Conservation (phyloP, 1,140 invertebrate genomes). For the Lethrus apterus region DNA sequence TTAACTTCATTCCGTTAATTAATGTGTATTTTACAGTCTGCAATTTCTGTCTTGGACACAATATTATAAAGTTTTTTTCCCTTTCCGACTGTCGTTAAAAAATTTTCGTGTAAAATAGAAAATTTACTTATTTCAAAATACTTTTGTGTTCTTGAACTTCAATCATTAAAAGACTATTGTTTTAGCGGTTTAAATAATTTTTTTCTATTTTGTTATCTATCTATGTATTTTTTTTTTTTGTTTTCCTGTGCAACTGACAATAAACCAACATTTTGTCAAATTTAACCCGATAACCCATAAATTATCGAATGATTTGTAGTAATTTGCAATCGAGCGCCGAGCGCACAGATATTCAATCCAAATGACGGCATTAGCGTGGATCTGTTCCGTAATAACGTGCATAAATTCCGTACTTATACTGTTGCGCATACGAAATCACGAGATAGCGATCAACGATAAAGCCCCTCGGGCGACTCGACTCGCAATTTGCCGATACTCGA, state of each 20-base stretch:
- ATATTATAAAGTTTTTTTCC: too few relatives aligned
- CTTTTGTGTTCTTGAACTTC: too few relatives aligned
- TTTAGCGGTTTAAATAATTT: too few relatives aligned
- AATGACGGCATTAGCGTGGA: constrained; percentile 27
- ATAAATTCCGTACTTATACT: constrained; percentile 23
- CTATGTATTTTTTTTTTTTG: too few relatives aligned
- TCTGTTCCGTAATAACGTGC: constrained; percentile 23
- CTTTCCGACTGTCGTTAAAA: too few relatives aligned
- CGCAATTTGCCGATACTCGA: constrained; percentile 18
- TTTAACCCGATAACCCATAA: constrained; percentile 12
- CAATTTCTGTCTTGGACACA: too few relatives aligned
- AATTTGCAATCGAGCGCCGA: constrained; percentile 6
- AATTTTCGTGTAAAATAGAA: too few relatives aligned
- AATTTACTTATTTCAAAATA: too few relatives aligned
- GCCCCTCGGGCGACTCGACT: constrained; percentile 12
- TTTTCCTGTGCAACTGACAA: background rate
- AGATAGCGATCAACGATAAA: constrained; percentile 23
- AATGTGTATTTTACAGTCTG: too few relatives aligned
- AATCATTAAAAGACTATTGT: too few relatives aligned
- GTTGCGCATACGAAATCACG: constrained; percentile 22
- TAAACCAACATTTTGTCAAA: background rate
- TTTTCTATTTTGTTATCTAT: too few relatives aligned
- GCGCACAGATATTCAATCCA: constrained; percentile 14
- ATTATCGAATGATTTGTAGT: constrained; percentile 6
- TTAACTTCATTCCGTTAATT: too few relatives aligned